Percentiles rank a stretch among this genome's conserved stretches.
Conservation (phyloP, 1,140 invertebrate genomes). For the Babylonia areolata region DNA sequence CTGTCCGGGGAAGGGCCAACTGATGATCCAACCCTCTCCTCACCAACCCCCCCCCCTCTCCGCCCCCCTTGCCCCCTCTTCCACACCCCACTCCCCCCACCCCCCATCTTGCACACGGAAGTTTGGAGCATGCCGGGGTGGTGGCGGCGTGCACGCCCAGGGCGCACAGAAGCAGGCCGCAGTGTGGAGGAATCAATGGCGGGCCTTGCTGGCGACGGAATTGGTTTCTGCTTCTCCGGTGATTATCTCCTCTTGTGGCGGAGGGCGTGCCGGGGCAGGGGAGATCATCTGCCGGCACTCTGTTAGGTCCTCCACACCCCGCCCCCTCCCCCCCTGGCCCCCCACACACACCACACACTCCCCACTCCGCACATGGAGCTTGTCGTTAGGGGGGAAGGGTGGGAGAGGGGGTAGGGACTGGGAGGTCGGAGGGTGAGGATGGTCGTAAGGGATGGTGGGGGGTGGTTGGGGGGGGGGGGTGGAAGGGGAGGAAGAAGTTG, state of each 20-base stretch:
- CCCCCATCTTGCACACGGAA: background rate
- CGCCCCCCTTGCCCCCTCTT: background rate
- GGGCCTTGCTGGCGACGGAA: background rate
- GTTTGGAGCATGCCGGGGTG: background rate
- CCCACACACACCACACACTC: background rate
- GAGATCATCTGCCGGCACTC: background rate
- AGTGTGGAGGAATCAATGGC: background rate
- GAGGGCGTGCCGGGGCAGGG: background rate
- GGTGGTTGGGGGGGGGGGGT: background rate
- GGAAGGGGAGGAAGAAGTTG: no score
- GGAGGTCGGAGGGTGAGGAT: background rate
- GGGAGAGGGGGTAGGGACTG: background rate
- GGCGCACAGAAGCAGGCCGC: background rate
- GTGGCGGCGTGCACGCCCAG: background rate
- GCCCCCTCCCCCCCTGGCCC: no score
- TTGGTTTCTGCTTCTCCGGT: constrained; percentile 13
- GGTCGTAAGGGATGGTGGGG: background rate
- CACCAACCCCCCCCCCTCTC: background rate
- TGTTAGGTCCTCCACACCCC: background rate
- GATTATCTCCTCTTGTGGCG: background rate
- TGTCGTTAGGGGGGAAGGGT: background rate
- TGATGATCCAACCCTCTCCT: background rate
- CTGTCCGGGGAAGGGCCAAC: background rate
- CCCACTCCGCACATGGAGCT: background rate
- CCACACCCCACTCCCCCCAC: background rate